Base-by-base conservation (phyloP, 2,797 vertebrate species). In the Fundulus diaphanus region DNA sequence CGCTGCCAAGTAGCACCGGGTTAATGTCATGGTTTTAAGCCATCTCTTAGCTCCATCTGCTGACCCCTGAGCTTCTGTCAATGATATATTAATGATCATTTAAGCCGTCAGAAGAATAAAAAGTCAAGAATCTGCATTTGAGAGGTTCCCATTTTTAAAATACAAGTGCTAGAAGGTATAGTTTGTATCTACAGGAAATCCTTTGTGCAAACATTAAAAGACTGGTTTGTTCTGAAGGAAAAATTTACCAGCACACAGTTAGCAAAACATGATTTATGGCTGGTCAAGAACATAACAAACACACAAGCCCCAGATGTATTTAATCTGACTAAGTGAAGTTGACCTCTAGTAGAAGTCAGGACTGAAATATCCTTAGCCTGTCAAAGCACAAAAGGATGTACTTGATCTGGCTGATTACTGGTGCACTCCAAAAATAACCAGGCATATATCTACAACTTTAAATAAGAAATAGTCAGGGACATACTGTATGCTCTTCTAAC, bases 1-100 rank as follows among this genome's bases (percentile, higher is more conserved):
- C 24, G 31, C 68, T 85, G 83, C 82, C 86, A 81, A 31, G 52
- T 85, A 85, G 88, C 83, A 68, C 68, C 11, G 54, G 80, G 74
- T 88, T 90, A 87, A 93, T 91, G 88, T 91, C 83, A 89, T 88
- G 82, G 74, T 89, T 87, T 77, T 72, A 77, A 82, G 79, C 81
- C 82, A 78, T 91, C 83, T 88, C 84, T 74, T 81, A 33, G 82
- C 71, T 56, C 70, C 76, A 86, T 85, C 82, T 83, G 72, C 79
- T 84, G 82, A 91, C 85, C 89, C 61, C 63, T 52, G 80, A 72
- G 77, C 68, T 76, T 71, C 73, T 73, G 84, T 65, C 46, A 61
- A 74, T 83, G 54, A 80, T 72, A 69, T 72, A 80, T 82, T 77
- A 81, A 83, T 71, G 78, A 40, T 82, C 76, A 88, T 81, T 81